Base-by-base conservation (phyloP, 2,888 invertebrate species). In the Anticlea derivata region DNA sequence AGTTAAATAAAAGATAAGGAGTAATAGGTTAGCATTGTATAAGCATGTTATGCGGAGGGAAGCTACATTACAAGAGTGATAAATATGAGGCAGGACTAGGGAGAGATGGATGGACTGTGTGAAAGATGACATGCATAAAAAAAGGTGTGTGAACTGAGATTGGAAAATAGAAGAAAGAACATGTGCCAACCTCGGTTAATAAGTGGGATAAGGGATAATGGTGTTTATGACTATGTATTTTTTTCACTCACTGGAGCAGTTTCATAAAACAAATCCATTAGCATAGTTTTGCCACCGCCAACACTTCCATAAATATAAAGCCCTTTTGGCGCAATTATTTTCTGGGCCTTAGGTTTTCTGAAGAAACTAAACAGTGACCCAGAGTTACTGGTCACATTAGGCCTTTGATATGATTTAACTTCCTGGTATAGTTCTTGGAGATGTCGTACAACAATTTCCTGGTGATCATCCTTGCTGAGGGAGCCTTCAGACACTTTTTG, bases 221-320 rank as follows among this genome's bases (percentile, higher is more conserved):
- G n/a, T n/a, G n/a, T n/a, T n/a, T n/a, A n/a, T n/a, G n/a, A n/a
- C n/a, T n/a, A n/a, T n/a, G n/a, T n/a, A 17, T 38, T n/a, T 17
- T n/a, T 12, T 11, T 35, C 11, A 67, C 74, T 78, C 75, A 87
- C 86, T 47, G 90, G 89, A 17, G 86, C 69, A 60, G 83, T 84
- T 66, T 97, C 94, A 90, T 95, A 97, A 88, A 99, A 99, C 70
- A 99, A 87, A 87, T 99, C 99, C 99, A 99, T 99, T 50, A 99
- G 88, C 95, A 99, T 99, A 4, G 99, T 99, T 92, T 99, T 99
- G 33, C 99, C 99, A 65, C 97, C 97, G 34, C 98, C 97, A 57
- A 97, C 97, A 73, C 97, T 95, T 47, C 98, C 98, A 85, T 95
- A 94, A 51, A 98, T 93, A 73, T 98, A 98, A 7, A 98, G 84